Conservation (phyloP, 2,797 vertebrate species). For the Salarias fasciatus region DNA sequence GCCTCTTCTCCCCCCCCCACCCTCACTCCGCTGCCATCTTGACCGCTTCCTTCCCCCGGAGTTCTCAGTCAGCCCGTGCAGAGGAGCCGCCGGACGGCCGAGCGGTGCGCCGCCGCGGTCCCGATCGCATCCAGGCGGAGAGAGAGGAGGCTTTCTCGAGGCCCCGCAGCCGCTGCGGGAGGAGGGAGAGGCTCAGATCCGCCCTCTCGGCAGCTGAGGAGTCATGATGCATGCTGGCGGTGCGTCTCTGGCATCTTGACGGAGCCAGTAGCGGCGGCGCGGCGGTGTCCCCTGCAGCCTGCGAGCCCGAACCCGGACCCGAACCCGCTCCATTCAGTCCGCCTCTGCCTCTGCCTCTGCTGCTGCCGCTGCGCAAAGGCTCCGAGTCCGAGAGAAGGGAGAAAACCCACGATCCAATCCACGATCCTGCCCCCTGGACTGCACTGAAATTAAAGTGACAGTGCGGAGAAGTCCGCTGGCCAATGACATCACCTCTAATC, state of each 20-base stretch:
- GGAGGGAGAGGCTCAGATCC: constrained; percentile 30
- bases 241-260: constrained; percentile 23
- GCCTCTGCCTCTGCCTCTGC: constrained; percentile 42
- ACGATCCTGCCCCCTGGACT: constrained; percentile 69
- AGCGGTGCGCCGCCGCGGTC: constrained; percentile 36
- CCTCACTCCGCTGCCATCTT: constrained; percentile 91
- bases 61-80: constrained; percentile 82
- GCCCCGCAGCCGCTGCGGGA: constrained; percentile 36
- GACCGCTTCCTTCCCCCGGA: constrained; percentile 83
- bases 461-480: constrained; percentile 48
- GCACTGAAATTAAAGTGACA: constrained; percentile 79
- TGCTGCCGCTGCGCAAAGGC: constrained; percentile 46
- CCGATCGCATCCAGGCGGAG: constrained; percentile 63
- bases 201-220: neutral
- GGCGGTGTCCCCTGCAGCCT: constrained; percentile 31
- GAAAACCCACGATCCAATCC: neutral
- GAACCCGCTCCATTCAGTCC: constrained; percentile 60
- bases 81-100: constrained; percentile 49
- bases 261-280: constrained; percentile 10
- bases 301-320: constrained; percentile 47
- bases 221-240: constrained; percentile 9
- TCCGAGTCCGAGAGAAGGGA: constrained; percentile 30
- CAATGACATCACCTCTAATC: constrained; percentile 55
- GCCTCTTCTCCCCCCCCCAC: constrained; percentile 74
- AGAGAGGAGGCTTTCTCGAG: constrained; percentile 28